Base-by-base conservation (phyloP, 2,888 invertebrate genomes). In the Laothoe populi region DNA sequence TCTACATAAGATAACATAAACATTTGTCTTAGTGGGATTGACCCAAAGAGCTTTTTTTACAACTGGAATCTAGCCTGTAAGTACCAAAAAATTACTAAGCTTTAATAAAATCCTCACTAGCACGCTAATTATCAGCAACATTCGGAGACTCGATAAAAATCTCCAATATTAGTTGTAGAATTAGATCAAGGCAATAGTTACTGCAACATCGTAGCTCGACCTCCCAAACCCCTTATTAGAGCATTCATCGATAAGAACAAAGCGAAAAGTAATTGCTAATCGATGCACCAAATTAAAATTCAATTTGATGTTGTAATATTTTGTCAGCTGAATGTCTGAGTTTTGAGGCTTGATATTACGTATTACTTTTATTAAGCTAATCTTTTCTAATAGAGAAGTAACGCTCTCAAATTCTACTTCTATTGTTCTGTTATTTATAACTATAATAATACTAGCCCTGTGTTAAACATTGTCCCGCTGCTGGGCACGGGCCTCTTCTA, bases 181-280 rank as follows among this genome's bases (percentile, higher is more conserved):
- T 74, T 73, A 73, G 81, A 68, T 74, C 82, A 79, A 82, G 81
- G 82, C 74, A 73, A 75, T 70, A 67, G 73, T 76, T 79, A 70
- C 76, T 68, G 75, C 79, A 81, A 73, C 66, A 64, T 66, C 62
- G 66, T 66, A 61, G 66, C 70, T 73, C 61, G 60, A 72, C 65
- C 63, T 63, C 67, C 72, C 69, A 75, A 83, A 73, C 82, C 80
- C 65, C 70, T 81, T 68, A 85, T 87, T 87, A 86, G 70, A 74
- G 61, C 65, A 76, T 66, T 68, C 75, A 80, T 81, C 82, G 79
- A 81, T 81, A 82, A 81, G 78, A 83, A 85, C 84, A 84, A 83
- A 79, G 79, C 74, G 74, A 60, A 58, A 70, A 13, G 21, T 38
- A 61, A 42, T 61, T 40, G 24, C 31, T 53, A 35, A 49, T 40